These are phyloP conservation scores for Notarius lentiginosus DNA, from an alignment of 2,113 vertebrate species.

Conservation along the genomic window DNA sequence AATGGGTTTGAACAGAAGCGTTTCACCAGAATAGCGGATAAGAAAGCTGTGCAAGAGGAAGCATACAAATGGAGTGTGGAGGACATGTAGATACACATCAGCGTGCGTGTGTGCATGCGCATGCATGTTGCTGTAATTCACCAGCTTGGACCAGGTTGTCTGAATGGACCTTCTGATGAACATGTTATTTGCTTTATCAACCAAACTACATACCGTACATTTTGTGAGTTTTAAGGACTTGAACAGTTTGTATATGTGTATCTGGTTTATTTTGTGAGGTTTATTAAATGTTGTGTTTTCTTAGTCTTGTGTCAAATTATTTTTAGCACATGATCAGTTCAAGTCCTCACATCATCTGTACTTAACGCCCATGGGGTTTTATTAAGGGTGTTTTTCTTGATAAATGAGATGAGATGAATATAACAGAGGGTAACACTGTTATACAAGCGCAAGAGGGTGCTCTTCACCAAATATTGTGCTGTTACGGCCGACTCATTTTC, in stretches of 20 bases:
- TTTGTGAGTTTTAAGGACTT: not conserved
- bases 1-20: slow-evolving; percentile 93
- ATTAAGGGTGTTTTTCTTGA: not conserved
- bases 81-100: slow-evolving; percentile 80
- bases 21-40: slow-evolving; percentile 83
- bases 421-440: not conserved
- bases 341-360: not conserved
- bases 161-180: not conserved
- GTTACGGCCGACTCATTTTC: not conserved
- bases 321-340: not conserved
- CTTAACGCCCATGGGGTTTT: not conserved
- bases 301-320: not conserved
- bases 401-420: not conserved
- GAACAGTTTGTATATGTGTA: slow-evolving; percentile 16
- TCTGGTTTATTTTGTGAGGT: not conserved
- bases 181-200: not conserved
- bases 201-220: slow-evolving; percentile 3
- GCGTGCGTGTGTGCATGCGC: not conserved
- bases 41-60: slow-evolving; percentile 85
- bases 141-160: not conserved
- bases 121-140: not conserved
- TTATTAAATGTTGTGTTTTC: slow-evolving; percentile 50
- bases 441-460: slow-evolving; percentile 9
- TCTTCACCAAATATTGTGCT: not conserved
- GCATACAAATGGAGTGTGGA: slow-evolving; percentile 98